Evolutionary conservation across 1,140 invertebrate species (phyloP), one percentile per base, ranked within the genome.

Genomic region (Ips nitidus): DNA sequence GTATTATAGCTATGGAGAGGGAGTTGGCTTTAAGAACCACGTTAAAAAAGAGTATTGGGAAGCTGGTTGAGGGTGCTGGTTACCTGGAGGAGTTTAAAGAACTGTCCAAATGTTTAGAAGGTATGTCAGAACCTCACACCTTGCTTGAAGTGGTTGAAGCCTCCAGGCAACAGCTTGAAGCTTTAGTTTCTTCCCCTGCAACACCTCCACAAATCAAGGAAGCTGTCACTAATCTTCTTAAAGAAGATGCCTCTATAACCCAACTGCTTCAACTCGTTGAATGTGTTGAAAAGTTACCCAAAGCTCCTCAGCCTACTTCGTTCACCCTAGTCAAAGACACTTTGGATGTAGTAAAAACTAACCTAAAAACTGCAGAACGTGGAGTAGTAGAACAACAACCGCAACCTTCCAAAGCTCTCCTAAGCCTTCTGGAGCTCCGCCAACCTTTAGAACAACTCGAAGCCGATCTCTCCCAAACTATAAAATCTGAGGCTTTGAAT

Each of bases 1-100:
- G 52, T 36, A 75, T 77, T 52, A 75, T 78, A 40, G 75, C 66
- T 47, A 75, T 77, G 38, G 59, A 73, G 37, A 66, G 70, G 47
- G 73, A 74, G 61, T 50, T 76, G 56, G 63, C 66, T 36, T 56
- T 42, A n/a, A 71, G 62, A 38, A 73, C 39, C 37, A 38, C 52
- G 41, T 43, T 75, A 7, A 69, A 53, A 38, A 71, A 70, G 41
- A 53, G 50, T 5, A 52, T 67, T 60, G 63, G 70, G 39, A 42
- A 61, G 53, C 47, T 70, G 45, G 7, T 66, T 38, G 37, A 52
- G n/a, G 1, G 50, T 60, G 56, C 39, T 39, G 50, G 41, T 36
- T 4, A 7, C 37, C 6, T 69, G 42, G n/a, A 56, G 4, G 22
- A 47, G 45, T 5, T 36, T 37, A 38, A 22, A 62, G 7, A 50